Base-by-base conservation (phyloP, 2,888 invertebrate genomes). In the Cyclophora punctaria region DNA sequence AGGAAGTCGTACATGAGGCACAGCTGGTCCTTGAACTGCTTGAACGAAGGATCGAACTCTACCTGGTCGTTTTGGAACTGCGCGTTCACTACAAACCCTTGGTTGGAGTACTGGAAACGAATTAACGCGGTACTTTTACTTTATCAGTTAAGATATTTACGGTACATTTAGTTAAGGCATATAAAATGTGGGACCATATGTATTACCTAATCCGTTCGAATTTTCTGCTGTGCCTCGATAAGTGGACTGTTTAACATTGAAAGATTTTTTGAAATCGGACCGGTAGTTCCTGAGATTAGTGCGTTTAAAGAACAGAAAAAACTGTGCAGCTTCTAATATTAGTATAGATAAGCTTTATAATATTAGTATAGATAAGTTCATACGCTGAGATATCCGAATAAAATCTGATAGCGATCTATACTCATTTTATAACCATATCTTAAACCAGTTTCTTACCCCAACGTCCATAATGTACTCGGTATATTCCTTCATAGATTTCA, bases 401-500 rank as follows among this genome's bases (percentile, higher is more conserved):
- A 20, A 20, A 20, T 20, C 20, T 2, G 20, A 2, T 20, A 20
- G 20, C 20, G 20, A 20, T 20, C 20, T 20, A 20, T 20, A 20
- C 20, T 20, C 20, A 20, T 20, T 20, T 20, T 20, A 20, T 20
- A 20, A 20, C 20, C 20, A 20, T 20, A 20, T 20, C 20, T 20
- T 20, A 20, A 20, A 20, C 20, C 20, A 20, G 20, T 20, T 1
- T 20, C 83, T 71, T 89, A 96, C 96, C 71, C 92, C 91, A 60
- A 93, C 92, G 71, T 95, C 94, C 59, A 93, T 89, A 41, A 98
- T 90, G 60, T 95, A 95, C 47, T 93, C 86, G 1, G 94, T 92
- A 71, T 92, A 97, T 58, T 94, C 94, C 47, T 91, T 85, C 66
- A 97, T 90, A 3, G 97, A 97, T 63, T 93, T 91, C 44, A 96